phyloP scores from a whole-genome alignment of 2,113 vertebrate species.

The Chaetodon trifascialis region DNA sequence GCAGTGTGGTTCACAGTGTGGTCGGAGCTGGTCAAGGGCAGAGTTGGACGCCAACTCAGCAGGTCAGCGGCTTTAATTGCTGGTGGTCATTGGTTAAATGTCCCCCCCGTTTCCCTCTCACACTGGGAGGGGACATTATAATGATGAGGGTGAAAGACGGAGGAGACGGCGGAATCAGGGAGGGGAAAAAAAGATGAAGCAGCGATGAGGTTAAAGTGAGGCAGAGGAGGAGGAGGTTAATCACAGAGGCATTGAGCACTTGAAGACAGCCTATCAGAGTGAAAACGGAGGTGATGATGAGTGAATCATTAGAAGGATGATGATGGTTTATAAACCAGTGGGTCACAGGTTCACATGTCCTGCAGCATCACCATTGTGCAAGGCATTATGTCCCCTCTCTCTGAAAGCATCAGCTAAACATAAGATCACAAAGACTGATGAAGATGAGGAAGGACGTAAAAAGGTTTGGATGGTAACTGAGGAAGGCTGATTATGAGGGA shows the following conservation, averaged over 20 bases:
- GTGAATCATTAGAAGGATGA: neutral
- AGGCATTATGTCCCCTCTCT: neutral
- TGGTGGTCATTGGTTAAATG: constrained; percentile 70
- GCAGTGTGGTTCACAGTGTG: constrained; percentile 39
- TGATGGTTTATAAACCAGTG: constrained; percentile 13
- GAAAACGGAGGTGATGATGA: neutral
- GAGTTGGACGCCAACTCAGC: constrained; percentile 66
- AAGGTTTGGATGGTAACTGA: constrained; percentile 26
- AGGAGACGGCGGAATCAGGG: neutral
- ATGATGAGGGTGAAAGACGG: constrained; percentile 64
- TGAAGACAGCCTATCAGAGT: neutral
- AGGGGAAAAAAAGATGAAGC: neutral
- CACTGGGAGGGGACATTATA: constrained; percentile 60
- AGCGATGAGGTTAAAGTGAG: constrained; percentile 25
- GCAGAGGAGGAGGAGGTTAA: constrained; percentile 26
- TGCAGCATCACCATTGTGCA: neutral
- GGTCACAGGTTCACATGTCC: neutral
- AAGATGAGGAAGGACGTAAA: constrained; percentile 6
- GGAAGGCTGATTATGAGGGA: constrained; percentile 2
- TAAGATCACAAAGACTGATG: neutral
- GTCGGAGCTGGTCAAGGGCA: constrained; percentile 64
- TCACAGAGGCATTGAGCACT: neutral
- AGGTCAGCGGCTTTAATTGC: constrained; percentile 71
- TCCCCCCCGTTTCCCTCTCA: constrained; percentile 51
- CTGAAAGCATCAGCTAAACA: neutral